phyloP scores from a whole-genome alignment of 2,797 vertebrate species.

The Mormyrops attenuatus region DNA sequence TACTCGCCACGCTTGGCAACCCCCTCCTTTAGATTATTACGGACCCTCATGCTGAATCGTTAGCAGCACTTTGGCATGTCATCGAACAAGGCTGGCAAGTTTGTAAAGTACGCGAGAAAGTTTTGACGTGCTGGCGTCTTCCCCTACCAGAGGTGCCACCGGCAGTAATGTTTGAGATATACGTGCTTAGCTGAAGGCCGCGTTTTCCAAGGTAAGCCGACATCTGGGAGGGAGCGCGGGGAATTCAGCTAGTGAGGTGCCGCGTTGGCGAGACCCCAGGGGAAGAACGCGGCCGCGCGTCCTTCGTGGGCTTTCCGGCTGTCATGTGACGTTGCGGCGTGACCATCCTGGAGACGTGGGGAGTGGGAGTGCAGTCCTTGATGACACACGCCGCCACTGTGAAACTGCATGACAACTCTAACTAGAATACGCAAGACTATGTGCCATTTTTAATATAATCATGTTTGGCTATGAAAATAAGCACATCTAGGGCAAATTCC shows the following conservation, averaged over 20 bases:
- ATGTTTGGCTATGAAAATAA: conserved; percentile 5
- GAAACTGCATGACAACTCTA: background rate
- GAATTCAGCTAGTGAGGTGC: background rate
- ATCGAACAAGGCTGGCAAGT: background rate
- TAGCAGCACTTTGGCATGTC: background rate
- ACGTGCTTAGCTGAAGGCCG: background rate
- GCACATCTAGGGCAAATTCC: background rate
- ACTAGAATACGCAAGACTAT: background rate
- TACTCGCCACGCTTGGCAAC: background rate
- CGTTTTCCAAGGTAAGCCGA: background rate
- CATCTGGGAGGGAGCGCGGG: background rate
- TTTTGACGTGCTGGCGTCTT: background rate
- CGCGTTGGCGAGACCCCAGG: background rate
- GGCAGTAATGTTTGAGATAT: background rate
- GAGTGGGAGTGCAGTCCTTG: background rate
- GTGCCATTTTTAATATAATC: background rate
- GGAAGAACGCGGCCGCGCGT: background rate
- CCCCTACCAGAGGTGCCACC: background rate
- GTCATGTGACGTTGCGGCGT: background rate
- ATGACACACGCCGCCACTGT: background rate
- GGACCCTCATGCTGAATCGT: background rate
- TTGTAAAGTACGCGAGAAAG: background rate
- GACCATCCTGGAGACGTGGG: background rate
- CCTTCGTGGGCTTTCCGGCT: background rate
- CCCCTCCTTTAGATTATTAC: background rate